These are phyloP conservation scores for Laterallus jamaicensis DNA, from an alignment of 2,113 vertebrate genomes.

Conservation along the genomic window DNA sequence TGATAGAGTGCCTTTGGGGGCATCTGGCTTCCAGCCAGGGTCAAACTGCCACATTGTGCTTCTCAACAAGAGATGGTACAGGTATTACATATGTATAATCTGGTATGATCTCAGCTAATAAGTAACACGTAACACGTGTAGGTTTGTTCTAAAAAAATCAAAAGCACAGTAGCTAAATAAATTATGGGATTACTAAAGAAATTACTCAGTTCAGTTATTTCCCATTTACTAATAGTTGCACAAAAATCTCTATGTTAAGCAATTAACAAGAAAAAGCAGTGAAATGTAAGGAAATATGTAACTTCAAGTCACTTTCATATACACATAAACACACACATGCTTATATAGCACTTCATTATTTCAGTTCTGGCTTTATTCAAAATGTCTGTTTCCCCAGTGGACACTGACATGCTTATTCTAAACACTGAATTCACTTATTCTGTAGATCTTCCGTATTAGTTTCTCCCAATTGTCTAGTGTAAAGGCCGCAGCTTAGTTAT, in stretches of 20 bases:
- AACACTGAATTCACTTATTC: neutral
- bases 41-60: neutral
- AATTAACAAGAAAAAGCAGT: neutral
- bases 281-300: neutral
- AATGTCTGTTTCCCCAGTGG: accelerated
- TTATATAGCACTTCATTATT: neutral
- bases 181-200: neutral
- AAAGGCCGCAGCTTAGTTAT: neutral
- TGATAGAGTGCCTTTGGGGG: no score
- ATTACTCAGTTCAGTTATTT: neutral
- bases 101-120: neutral
- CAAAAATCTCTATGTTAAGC: neutral
- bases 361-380: neutral
- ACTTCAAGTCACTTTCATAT: neutral
- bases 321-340: no score
- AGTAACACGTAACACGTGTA: neutral
- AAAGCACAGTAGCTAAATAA: neutral
- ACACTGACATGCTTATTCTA: neutral
- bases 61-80: neutral
- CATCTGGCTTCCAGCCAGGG: no score
- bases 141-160: neutral
- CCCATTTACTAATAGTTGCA: neutral
- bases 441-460: neutral
- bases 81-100: neutral
- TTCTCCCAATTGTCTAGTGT: neutral